Evolutionary conservation across 2,113 vertebrate genomes (phyloP), one percentile per base, ranked within the genome.

Genomic region (Galbula dea): DNA sequence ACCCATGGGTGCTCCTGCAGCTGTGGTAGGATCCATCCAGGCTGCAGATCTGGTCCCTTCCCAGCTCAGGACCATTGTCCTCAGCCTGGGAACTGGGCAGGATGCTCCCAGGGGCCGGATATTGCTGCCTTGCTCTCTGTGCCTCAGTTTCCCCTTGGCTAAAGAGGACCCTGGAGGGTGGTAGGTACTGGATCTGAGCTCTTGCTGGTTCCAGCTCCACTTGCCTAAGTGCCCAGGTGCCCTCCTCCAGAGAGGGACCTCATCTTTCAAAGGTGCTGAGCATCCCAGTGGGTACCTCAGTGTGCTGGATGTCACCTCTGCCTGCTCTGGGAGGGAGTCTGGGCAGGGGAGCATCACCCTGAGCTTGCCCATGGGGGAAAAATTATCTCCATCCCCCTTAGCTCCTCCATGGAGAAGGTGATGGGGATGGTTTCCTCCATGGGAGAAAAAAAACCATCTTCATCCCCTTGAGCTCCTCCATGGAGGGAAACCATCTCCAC

Each of bases 221-320:
- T 87, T 2, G 0, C 24, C 1, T 15, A 1, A 27, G 39, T 32
- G 32, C 8, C 30, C 16, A 22, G 17, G 20, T 67, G 20, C 12
- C 13, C 30, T 6, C 12, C 11, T 4, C 15, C 18, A 12, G 26
- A 71, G 36, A 36, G 43, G 41, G 14, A 66, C 32, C 20, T n/a
- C 23, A 4, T 11, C 41, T 37, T 65, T 19, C 63, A 26, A 3
- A 4, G 34, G 12, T 36, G 57, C 51, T 55, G 12, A 65, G 43
- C 46, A 46, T 49, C 27, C 45, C 57, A 29, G 20, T 4, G 6
- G 16, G 45, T 59, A 26, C 39, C 57, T 49, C 7, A 3, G 20
- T 65, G 39, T 23, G 6, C 15, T 52, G 55, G 15, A n/a, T 78
- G 16, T 11, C 6, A 15, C 43, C 16, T 74, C 66, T 68, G 16